These are phyloP conservation scores for Julus scandinavius DNA, from an alignment of 2,888 invertebrate species.

Conservation along the genomic window DNA sequence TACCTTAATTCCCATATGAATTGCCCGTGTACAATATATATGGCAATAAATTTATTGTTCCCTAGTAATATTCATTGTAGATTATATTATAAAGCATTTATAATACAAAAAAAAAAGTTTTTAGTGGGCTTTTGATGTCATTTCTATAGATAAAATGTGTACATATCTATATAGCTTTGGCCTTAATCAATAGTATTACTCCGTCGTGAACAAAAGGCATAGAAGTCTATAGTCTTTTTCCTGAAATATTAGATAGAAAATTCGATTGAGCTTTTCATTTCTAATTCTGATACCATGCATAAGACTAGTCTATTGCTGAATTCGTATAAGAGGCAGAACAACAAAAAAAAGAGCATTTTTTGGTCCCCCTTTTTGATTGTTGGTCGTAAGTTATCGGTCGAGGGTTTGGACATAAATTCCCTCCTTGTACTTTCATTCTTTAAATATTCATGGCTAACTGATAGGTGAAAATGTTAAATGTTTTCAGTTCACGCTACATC, in stretches of 20 bases:
- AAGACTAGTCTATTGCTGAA: background rate
- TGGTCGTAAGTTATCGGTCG: background rate
- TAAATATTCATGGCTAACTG: background rate
- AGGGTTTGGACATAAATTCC: background rate
- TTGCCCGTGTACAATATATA: background rate
- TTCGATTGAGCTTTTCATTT: constrained; percentile 26
- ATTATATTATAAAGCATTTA: background rate
- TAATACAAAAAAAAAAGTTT: constrained; percentile 1
- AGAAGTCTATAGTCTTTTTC: background rate
- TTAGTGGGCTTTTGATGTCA: background rate
- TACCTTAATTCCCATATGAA: background rate
- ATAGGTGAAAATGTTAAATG: constrained; percentile 33
- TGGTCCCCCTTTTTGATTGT: background rate
- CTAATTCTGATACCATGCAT: background rate
- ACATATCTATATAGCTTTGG: background rate
- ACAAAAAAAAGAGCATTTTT: background rate
- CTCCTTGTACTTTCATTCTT: background rate
- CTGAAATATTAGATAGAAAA: constrained; percentile 1
- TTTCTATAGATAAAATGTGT: constrained; percentile 13
- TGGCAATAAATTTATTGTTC: background rate
- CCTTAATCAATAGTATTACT: constrained; percentile 26
- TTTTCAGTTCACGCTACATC: constrained; percentile 21
- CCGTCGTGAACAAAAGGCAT: background rate
- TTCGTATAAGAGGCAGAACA: background rate
- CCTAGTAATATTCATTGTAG: background rate